Conservation (phyloP, 2,888 invertebrate genomes). For the Parnassius mnemosyne region DNA sequence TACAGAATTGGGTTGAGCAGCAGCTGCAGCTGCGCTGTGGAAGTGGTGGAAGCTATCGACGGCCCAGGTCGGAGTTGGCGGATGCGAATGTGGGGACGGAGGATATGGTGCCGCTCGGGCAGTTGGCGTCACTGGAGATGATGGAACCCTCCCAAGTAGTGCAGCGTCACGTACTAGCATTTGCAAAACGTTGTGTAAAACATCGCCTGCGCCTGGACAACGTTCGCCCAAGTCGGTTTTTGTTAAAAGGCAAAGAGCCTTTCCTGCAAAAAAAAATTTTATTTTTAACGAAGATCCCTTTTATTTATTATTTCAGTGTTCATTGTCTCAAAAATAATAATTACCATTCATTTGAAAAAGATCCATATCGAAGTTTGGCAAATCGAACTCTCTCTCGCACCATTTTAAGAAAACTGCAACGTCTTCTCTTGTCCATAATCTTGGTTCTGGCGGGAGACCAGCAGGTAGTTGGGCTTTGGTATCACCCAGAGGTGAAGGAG, state of each 20-base stretch:
- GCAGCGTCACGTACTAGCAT: slow-evolving; percentile 91
- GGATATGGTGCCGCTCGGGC: slow-evolving; percentile 86
- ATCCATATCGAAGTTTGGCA: slow-evolving; percentile 95
- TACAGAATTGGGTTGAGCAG: slow-evolving; percentile 89
- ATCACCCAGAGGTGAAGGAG: slow-evolving; percentile 87
- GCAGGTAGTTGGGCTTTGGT: slow-evolving; percentile 93
- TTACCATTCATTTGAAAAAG: slow-evolving; percentile 97
- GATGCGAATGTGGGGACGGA: slow-evolving; percentile 89
- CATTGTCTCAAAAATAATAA: slow-evolving; percentile 26
- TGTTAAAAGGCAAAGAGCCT: slow-evolving; percentile 94
- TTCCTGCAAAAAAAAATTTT: slow-evolving; percentile 79
- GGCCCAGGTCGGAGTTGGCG: slow-evolving; percentile 89
- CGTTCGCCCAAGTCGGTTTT: slow-evolving; percentile 94
- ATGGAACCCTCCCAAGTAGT: slow-evolving; percentile 88
- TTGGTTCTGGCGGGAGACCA: slow-evolving; percentile 91
- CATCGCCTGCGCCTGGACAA: slow-evolving; percentile 95
- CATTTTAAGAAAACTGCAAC: slow-evolving; percentile 93
- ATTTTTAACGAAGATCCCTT: not conserved
- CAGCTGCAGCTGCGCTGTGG: slow-evolving; percentile 83
- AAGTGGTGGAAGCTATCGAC: slow-evolving; percentile 80
- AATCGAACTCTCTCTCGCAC: slow-evolving; percentile 95
- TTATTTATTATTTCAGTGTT: not conserved
- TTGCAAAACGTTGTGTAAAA: slow-evolving; percentile 95
- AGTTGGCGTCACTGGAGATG: slow-evolving; percentile 91
- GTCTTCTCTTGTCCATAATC: slow-evolving; percentile 94